Conservation (phyloP, 2,888 invertebrate genomes). For the Thyatira batis region DNA sequence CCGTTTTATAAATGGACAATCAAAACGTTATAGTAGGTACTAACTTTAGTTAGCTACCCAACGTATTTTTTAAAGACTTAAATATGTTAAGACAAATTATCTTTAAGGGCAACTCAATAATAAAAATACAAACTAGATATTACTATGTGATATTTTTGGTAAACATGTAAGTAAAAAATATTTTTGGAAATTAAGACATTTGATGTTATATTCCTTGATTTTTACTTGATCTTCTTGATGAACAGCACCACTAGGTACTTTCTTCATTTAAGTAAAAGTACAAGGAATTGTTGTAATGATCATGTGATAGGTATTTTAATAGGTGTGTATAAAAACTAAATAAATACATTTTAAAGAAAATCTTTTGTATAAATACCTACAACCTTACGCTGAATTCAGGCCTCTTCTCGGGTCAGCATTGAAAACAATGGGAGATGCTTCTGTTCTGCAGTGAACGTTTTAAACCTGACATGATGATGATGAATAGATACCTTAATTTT, state of each 20-base stretch:
- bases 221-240: conserved; percentile 40
- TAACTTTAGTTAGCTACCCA: background rate
- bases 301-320: background rate
- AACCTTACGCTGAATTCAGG: too few relatives aligned
- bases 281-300: conserved; percentile 27
- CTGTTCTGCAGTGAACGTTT: too few relatives aligned
- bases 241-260: background rate
- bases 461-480: too few relatives aligned
- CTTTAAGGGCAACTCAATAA: conserved; percentile 8
- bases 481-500: too few relatives aligned
- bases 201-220: conserved; percentile 40
- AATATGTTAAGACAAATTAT: conserved; percentile 16
- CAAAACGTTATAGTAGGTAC: background rate
- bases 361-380: too few relatives aligned
- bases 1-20: background rate
- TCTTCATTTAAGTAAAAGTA: conserved; percentile 43
- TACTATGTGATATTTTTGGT: conserved; percentile 42
- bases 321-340: too few relatives aligned
- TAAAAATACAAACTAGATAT: conserved; percentile 21
- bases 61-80: conserved; percentile 13
- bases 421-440: too few relatives aligned
- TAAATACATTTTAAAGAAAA: too few relatives aligned
- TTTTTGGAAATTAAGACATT: background rate
- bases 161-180: conserved; percentile 9
- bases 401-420: too few relatives aligned